Conservation (phyloP, 2,113 vertebrate species). For the Todiramphus chloris region DNA sequence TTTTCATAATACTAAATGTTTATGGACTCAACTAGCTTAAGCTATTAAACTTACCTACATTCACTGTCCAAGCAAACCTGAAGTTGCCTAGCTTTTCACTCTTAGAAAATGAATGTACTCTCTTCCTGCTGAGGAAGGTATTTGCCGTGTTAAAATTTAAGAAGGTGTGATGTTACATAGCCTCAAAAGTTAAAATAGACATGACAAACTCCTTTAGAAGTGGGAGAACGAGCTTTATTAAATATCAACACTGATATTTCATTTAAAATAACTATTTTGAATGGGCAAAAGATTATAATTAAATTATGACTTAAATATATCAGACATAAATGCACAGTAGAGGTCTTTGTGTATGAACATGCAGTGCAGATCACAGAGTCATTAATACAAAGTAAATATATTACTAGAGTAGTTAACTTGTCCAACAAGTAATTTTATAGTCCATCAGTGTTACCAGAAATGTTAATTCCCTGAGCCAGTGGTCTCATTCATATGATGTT, state of each 20-base stretch:
- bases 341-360: not conserved
- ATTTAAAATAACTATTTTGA: not conserved
- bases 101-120: not conserved
- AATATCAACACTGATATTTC: not conserved
- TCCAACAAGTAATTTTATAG: not conserved
- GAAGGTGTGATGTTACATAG: fast-evolving
- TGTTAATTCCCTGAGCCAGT: not conserved
- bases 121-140: not conserved
- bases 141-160: not conserved
- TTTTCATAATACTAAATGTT: not conserved
- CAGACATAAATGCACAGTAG: not conserved
- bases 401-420: not conserved
- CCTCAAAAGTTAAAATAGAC: not conserved
- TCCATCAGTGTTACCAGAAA: not conserved
- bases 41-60: not conserved
- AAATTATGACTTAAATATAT: not conserved
- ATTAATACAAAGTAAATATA: not conserved
- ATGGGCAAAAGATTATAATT: not conserved
- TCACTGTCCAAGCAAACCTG: not conserved
- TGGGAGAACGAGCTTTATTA: not conserved
- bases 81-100: not conserved
- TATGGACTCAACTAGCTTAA: not conserved
- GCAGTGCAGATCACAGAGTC: not conserved
- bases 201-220: not conserved
- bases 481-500: not conserved